These are phyloP conservation scores for Folsomia manolachei DNA, from an alignment of 2,888 invertebrate genomes.

Conservation along the genomic window DNA sequence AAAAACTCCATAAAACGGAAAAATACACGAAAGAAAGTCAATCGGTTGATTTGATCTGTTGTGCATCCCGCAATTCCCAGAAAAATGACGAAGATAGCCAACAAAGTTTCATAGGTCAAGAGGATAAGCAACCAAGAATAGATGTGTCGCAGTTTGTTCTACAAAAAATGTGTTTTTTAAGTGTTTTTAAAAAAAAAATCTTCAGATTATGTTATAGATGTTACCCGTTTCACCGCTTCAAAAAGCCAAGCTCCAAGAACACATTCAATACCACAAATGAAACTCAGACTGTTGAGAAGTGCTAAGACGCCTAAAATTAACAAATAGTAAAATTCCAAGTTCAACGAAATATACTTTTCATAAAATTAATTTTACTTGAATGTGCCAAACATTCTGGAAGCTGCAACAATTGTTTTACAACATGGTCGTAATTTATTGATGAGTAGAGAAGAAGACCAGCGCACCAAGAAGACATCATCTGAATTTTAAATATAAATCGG, in stretches of 20 bases:
- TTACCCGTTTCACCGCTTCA: conserved; percentile 23
- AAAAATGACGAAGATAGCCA: conserved; percentile 19
- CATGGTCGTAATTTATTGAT: background rate
- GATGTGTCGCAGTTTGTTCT: conserved; percentile 14
- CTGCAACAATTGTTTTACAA: background rate
- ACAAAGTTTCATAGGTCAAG: conserved; percentile 25
- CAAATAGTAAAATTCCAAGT: too few species aligned
- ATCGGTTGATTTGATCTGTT: conserved; percentile 15
- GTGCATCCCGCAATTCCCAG: conserved; percentile 26
- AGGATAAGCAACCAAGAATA: conserved; percentile 26
- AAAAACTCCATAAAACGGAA: conserved; percentile 26
- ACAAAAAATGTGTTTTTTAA: conserved; percentile 9
- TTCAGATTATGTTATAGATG: conserved; percentile 13
- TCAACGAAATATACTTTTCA: too few species aligned
- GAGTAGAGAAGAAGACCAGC: background rate
- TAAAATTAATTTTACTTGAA: too few species aligned
- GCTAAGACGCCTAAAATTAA: background rate
- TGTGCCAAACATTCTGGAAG: background rate
- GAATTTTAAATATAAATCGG: background rate
- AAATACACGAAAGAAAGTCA: conserved; percentile 24
- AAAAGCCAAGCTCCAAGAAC: conserved; percentile 22
- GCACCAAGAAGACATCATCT: background rate
- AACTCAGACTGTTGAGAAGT: background rate
- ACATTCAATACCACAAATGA: conserved; percentile 14
- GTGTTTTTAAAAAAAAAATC: background rate